Evolutionary conservation across 2,797 vertebrate species (phyloP), one percentile per base, ranked within the genome.

Genomic region (Poecile montanus): DNA sequence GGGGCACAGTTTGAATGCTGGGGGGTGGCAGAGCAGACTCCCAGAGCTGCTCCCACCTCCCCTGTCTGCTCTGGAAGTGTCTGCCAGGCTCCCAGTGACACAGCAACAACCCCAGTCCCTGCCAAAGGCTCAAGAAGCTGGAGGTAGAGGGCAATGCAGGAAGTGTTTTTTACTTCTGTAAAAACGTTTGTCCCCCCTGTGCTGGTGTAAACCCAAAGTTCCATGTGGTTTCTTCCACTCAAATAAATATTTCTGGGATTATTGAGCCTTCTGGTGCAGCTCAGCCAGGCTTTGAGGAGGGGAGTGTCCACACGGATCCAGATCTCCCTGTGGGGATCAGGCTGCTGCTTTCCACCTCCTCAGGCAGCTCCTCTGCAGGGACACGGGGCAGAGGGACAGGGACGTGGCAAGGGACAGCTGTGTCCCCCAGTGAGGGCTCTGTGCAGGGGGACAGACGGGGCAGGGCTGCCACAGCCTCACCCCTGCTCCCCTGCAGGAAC

Each of bases 401-500:
- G 11, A 0, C 11, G 42, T 30, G 17, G 51, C 6, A 9, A 4
- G 5, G 13, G 40, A 42, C 54, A 2, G 44, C 73, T 8, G 30
- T 2, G 4, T 0, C 2, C 34, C 2, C 1, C 51, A 48, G 25
- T 2, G 2, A 54, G 68, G 45, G 56, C 45, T 58, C 45, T 26
- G 40, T 17, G 48, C 20, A 4, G 2, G 34, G 17, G 38, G 10
- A 32, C 26, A 38, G 66, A 47, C 0, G 2, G 45, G 1, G 1
- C 20, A 66, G 85, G 68, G 68, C 56, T 86, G 42, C 50, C 22
- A 48, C 23, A 6, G 3, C 3, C 30, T 44, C 3, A 1, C 20
- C 17, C n/a, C 79, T 2, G 1, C 13, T 42, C 29, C 56, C 30
- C 56, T 7, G 26, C 94, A 99, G 99, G 99, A 99, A 79, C 98